Evolutionary conservation across 2,888 invertebrate genomes (phyloP), one percentile per base, ranked within the genome.

Genomic region (Mythimna vitellina): DNA sequence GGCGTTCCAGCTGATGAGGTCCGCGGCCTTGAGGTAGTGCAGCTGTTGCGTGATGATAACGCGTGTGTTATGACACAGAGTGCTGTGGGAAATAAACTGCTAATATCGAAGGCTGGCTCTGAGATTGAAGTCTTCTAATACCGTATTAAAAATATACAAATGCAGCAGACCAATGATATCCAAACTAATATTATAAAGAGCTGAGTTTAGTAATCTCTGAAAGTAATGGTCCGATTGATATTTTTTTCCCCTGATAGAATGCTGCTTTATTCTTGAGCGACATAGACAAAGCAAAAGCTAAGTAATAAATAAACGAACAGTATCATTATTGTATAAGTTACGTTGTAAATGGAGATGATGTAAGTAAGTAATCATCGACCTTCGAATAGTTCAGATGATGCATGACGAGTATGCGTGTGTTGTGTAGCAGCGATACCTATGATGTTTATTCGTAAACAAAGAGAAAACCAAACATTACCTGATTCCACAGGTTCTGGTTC

Each of bases 321-420:
- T 29, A 20, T 38, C 35, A 49, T 38, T 25, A n/a, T 7, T 70
- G 35, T 62, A 70, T 62, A 62, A 25, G 35, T 56, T 58, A 32
- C 57, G 22, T 46, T 64, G 64, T 25, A 42, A 60, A 42, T 65
- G 51, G 35, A 65, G 51, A 73, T 57, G 57, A 72, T 64, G 49
- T 58, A 58, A 69, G 51, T 54, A 38, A 54, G 46, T 51, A 46
- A 35, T 38, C 35, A 57, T 60, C 14, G 53, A 20, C 67, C 60
- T 61, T 74, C 42, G 56, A 53, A 54, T 65, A 49, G 29, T 74
- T 60, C 38, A 66, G 73, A 64, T 64, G 51, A 29, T 53, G 73
- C 65, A 72, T 71, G 38, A 71, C 49, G 72, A 71, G 42, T 38
- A 51, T 10, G 49, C 20, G 42, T 65, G 17, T 42, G 22, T 57